Evolutionary conservation across 2,888 invertebrate species (phyloP).

Genomic region (Carterocephalus palaemon): DNA sequence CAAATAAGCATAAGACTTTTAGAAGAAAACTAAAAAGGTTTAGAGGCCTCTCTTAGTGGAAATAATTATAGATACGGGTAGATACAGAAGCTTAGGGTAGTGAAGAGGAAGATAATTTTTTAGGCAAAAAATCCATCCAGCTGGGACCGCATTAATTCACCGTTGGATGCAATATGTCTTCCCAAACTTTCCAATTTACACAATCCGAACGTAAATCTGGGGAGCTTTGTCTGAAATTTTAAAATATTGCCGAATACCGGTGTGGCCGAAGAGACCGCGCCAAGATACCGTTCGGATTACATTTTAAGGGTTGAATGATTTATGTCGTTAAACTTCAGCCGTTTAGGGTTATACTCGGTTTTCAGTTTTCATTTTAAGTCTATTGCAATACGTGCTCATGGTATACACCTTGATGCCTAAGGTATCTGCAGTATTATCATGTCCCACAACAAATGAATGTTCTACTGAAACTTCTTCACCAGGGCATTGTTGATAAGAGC

Average conservation of each 20-base stretch:
- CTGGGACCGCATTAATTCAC: slow-evolving; percentile 42
- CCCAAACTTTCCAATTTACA: slow-evolving; percentile 65
- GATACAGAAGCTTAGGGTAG: no score
- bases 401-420: no score
- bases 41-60: no score
- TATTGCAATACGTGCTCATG: no score
- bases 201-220: slow-evolving; percentile 63
- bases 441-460: no score
- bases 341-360: slow-evolving; percentile 3
- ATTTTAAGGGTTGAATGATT: slow-evolving; percentile 54
- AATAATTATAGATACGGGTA: no score
- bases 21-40: no score
- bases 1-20: no score
- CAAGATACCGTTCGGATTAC: slow-evolving; percentile 44
- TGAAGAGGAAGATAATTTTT: slow-evolving; percentile 5
- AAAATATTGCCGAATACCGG: slow-evolving; percentile 59
- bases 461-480: no score
- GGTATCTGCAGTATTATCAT: no score
- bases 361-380: no score
- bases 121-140: slow-evolving; percentile 8
- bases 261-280: slow-evolving; percentile 39
- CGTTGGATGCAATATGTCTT: slow-evolving; percentile 53
- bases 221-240: slow-evolving; percentile 59
- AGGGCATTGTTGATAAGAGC: no score
- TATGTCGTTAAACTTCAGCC: slow-evolving; percentile 38